phyloP scores from a whole-genome alignment of 2,113 vertebrate genomes.

The Sorex araneus region DNA sequence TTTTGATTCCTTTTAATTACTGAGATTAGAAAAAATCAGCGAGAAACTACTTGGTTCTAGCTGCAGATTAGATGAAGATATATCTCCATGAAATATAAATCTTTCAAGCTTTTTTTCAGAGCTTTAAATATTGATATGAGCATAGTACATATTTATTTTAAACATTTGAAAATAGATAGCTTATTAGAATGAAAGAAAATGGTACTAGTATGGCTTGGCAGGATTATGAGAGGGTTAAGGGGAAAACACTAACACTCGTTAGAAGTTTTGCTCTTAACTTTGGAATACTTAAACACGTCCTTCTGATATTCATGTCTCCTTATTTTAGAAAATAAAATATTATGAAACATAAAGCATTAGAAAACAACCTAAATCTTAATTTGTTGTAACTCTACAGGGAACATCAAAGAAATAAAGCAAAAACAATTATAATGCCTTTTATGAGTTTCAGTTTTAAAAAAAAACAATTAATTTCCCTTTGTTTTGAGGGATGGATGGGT shows the following conservation, averaged over 20 bases:
- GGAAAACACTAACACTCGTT: slow-evolving; percentile 18
- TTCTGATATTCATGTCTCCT: neutral
- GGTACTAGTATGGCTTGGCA: neutral
- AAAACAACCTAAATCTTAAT: slow-evolving; percentile 44
- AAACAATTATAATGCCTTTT: neutral
- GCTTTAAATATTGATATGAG: slow-evolving; percentile 52
- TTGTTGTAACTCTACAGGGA: slow-evolving; percentile 23
- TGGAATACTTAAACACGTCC: neutral
- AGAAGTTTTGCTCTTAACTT: slow-evolving; percentile 39
- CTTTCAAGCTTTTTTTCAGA: slow-evolving; percentile 55
- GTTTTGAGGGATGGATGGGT: no score
- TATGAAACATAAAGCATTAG: slow-evolving; percentile 25
- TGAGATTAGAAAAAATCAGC: slow-evolving; percentile 64
- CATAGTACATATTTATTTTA: slow-evolving; percentile 56
- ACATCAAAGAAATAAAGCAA: slow-evolving; percentile 1
- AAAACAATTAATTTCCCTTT: neutral
- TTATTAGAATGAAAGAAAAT: slow-evolving; percentile 58
- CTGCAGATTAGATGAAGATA: slow-evolving; percentile 54
- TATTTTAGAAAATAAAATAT: slow-evolving; percentile 42
- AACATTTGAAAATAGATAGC: slow-evolving; percentile 47
- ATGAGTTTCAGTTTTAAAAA: neutral
- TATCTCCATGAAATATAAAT: slow-evolving; percentile 67
- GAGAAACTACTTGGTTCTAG: slow-evolving; percentile 39
- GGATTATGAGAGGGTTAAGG: neutral
- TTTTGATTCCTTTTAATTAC: slow-evolving; percentile 65